Conservation (phyloP, 2,797 vertebrate genomes). For the Myoxocephalus aenaeus region DNA sequence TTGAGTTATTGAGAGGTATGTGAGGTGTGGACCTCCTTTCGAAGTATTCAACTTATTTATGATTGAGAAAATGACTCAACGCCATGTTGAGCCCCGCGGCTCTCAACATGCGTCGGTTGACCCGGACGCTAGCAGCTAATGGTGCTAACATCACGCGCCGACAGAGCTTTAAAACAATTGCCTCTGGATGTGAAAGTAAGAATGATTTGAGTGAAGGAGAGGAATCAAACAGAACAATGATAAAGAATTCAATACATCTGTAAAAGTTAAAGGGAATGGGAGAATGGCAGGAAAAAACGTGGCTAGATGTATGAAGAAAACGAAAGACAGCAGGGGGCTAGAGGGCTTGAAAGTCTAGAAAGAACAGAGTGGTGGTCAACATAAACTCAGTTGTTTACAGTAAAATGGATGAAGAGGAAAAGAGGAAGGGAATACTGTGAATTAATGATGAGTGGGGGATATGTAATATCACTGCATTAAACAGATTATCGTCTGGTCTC, state of each 20-base stretch:
- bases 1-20: not conserved
- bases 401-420: not conserved
- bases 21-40: not conserved
- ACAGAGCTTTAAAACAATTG: not conserved
- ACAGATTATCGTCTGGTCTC: conserved; percentile 53
- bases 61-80: not conserved
- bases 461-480: conserved; percentile 60
- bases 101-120: not conserved
- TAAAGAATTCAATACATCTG: not conserved
- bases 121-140: not conserved
- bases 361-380: not conserved
- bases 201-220: not conserved
- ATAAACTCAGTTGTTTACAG: conserved; percentile 4
- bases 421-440: conserved; percentile 25
- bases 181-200: not conserved
- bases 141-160: not conserved
- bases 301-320: not conserved
- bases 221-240: not conserved
- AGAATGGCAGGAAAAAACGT: not conserved
- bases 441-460: conserved; percentile 51
- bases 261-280: not conserved
- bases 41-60: conserved; percentile 5
- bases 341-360: conserved; percentile 1
- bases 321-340: not conserved
- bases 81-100: not conserved